Evolutionary conservation across 2,113 vertebrate genomes (phyloP).

Genomic region (Lamprotornis superbus): DNA sequence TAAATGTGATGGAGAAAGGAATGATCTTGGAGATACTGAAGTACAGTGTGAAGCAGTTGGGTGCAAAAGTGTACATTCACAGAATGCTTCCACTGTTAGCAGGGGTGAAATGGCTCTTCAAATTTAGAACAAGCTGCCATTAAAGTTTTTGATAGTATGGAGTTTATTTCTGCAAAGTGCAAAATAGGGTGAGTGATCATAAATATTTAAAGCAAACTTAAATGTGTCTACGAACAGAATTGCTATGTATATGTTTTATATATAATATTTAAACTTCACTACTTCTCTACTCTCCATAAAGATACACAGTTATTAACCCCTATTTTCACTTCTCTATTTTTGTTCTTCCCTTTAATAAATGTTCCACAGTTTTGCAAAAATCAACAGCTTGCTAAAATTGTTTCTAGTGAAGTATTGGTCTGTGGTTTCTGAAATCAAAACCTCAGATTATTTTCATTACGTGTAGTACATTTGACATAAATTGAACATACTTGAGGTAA

Average conservation of each 20-base stretch:
- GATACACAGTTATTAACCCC: not conserved
- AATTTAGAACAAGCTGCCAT: not conserved
- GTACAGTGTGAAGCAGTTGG: not conserved
- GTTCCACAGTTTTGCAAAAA: not conserved
- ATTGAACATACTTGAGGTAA: not conserved
- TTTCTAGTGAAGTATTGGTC: not conserved
- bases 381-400: not conserved
- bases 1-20: not conserved
- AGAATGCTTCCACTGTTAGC: not conserved
- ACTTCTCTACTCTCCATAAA: not conserved
- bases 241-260: not conserved
- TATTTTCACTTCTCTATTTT: not conserved
- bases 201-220: not conserved
- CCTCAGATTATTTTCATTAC: not conserved
- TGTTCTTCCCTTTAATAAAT: not conserved
- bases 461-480: not conserved
- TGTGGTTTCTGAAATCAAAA: not conserved
- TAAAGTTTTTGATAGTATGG: not conserved
- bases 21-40: not conserved
- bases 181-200: not conserved
- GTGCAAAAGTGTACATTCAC: not conserved
- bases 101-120: not conserved
- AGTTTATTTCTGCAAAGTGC: constrained; percentile 22
- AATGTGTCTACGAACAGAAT: not conserved
- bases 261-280: not conserved